These are phyloP conservation scores for Catajapyx aquilonaris DNA, from an alignment of 1,140 invertebrate species.

Conservation along the genomic window DNA sequence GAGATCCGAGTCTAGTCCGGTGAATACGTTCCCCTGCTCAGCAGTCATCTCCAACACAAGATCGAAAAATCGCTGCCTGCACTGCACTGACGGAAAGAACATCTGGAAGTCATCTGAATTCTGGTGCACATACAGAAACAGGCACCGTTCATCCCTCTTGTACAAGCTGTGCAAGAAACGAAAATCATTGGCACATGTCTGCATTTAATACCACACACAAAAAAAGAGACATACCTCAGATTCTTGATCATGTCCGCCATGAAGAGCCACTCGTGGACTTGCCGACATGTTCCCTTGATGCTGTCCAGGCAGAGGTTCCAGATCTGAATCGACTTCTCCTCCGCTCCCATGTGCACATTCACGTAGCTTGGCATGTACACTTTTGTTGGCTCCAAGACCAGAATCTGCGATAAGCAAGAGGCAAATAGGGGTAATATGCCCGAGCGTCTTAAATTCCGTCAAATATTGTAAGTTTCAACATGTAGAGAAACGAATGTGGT, in stretches of 20 bases:
- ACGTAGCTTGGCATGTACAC: conserved; percentile 86
- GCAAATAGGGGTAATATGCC: no score
- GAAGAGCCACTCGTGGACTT: conserved; percentile 87
- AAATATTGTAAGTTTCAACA: no score
- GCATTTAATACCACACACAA: background rate
- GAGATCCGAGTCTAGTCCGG: conserved; percentile 52
- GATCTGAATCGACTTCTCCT: conserved; percentile 75
- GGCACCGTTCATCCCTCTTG: conserved; percentile 82
- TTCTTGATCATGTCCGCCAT: conserved; percentile 77
- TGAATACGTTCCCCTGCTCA: conserved; percentile 63
- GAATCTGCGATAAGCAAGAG: conserved; percentile 31
- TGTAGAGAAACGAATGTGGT: background rate
- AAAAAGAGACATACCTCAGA: conserved; percentile 46
- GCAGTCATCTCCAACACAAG: conserved; percentile 61
- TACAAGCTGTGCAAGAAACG: conserved; percentile 43
- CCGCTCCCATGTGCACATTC: conserved; percentile 79
- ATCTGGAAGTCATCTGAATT: conserved; percentile 99
- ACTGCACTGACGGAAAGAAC: conserved; percentile 75
- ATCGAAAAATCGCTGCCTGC: conserved; percentile 63
- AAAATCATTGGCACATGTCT: conserved; percentile 4
- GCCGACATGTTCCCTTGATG: conserved; percentile 47
- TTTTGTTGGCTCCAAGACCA: conserved; percentile 84
- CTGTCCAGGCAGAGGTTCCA: conserved; percentile 61
- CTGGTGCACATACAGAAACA: conserved; percentile 94
- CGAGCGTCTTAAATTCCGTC: no score